Base-by-base conservation (phyloP, 1,140 invertebrate genomes). In the Drosophila tristis region DNA sequence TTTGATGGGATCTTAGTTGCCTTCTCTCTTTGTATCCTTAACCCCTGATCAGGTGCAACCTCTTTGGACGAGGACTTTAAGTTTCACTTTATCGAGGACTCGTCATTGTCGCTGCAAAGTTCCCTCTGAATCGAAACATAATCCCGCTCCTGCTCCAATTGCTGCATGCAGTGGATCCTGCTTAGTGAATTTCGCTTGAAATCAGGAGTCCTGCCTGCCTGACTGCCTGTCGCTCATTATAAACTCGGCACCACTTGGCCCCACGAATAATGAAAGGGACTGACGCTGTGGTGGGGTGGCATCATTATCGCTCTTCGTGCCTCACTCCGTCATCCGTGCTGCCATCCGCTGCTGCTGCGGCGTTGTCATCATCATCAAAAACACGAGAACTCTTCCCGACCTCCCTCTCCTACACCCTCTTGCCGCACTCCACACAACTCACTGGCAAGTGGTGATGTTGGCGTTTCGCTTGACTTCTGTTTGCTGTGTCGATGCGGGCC, bases 401-500 rank as follows among this genome's bases (percentile, higher is more conserved):
- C 35, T 13, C n/a, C 39, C 50, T 20, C 35, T 15, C 9, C 25
- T 0, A 0, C 23, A 3, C 15, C 25, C 29, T 20, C 13, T 20
- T 23, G 5, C n/a, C 8, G 29, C 8, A 26, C 11, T 13, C 13
- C 3, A 6, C 57, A 29, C 25, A 53, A n/a, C 53, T 43, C 51
- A 59, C 78, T 60, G 68, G 70, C 74, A 82, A 84, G 74, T 82
- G 80, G 78, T 82, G 73, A 68, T 70, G 66, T 54, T 68, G 79
- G 76, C 68, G 74, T 82, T 82, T 73, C 79, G 74, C 70, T 82
- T 82, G 80, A 84, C 80, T 82, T 84, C 66, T 51, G 54, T 57
- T 68, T 68, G 47, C 59, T 64, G 70, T 39, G 61, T 25, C 31
- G 11, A 9, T 11, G 49, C 42, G 39, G 13, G 55, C 3, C 2